These are phyloP conservation scores for Anneissia japonica DNA, from an alignment of 35 echinoderm and acorn worm genomes.

Conservation along the genomic window DNA sequence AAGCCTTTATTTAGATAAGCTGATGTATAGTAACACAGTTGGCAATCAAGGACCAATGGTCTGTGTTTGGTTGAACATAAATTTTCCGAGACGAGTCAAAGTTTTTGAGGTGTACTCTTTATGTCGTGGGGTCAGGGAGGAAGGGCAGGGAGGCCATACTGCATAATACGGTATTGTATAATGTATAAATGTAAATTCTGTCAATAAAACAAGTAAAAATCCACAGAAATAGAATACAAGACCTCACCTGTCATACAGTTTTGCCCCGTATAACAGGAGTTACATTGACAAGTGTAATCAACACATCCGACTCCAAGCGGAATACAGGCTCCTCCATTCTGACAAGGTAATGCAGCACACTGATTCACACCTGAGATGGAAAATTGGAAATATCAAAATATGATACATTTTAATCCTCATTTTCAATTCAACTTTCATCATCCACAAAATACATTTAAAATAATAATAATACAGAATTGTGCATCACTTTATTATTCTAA, in stretches of 20 bases:
- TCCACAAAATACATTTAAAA: too few species aligned
- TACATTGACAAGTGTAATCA: slow-evolving; percentile 32
- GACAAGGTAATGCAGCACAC: slow-evolving; percentile 2
- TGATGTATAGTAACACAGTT: too few species aligned
- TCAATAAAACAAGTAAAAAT: too few species aligned
- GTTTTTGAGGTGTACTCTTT: neutral
- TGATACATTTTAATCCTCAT: too few species aligned
- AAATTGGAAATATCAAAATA: too few species aligned
- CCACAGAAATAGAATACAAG: too few species aligned
- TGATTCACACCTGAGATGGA: neutral
- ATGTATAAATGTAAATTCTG: neutral
- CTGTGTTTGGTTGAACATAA: too few species aligned
- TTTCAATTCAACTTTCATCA: too few species aligned
- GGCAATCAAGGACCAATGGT: too few species aligned
- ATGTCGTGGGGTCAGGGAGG: neutral
- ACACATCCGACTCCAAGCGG: slow-evolving; percentile 12
- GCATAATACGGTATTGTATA: neutral
- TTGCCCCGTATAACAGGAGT: slow-evolving; percentile 11
- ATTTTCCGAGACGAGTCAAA: neutral
- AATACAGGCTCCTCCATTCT: slow-evolving; percentile 28
- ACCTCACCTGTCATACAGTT: slow-evolving; percentile 56
- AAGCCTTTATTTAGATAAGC: too few species aligned
- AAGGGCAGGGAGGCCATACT: neutral
- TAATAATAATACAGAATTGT: too few species aligned
- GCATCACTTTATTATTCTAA: too few species aligned